phyloP scores from a whole-genome alignment of 1,140 invertebrate species.

The Drosophila tropicalis region DNA sequence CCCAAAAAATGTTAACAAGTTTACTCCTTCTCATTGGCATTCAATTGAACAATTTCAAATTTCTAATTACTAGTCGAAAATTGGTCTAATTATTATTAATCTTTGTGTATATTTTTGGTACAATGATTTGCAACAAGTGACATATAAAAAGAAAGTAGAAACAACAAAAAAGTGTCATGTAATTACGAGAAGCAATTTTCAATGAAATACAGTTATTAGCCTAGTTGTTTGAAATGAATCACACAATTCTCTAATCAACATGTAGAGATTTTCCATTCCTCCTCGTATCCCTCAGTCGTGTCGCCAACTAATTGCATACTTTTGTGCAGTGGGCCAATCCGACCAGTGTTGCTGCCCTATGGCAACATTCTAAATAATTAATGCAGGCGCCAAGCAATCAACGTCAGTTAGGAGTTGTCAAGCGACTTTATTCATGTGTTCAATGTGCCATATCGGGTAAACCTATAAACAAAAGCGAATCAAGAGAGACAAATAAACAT shows the following conservation, averaged over 20 bases:
- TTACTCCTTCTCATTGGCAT: too few species aligned
- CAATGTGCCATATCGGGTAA: slow-evolving; percentile 30
- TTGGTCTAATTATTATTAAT: neutral
- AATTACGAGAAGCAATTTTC: neutral
- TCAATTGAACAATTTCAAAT: neutral
- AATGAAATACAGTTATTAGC: slow-evolving; percentile 7
- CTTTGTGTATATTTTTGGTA: neutral
- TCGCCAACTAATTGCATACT: slow-evolving; percentile 68
- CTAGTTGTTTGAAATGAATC: slow-evolving; percentile 29
- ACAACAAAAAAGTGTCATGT: neutral
- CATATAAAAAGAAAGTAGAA: neutral
- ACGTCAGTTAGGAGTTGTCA: slow-evolving; percentile 73
- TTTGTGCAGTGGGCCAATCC: slow-evolving; percentile 36
- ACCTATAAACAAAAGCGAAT: slow-evolving; percentile 2
- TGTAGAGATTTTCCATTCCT: neutral
- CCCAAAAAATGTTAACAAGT: too few species aligned
- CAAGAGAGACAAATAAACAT: neutral
- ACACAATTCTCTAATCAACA: slow-evolving; percentile 23
- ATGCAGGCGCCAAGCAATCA: slow-evolving; percentile 70
- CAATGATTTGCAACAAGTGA: neutral
- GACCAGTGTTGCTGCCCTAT: slow-evolving; percentile 30
- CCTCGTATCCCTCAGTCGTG: neutral
- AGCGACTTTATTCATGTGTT: slow-evolving; percentile 62
- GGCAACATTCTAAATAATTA: slow-evolving; percentile 71
- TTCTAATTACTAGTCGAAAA: neutral